A percentile compares a stretch with the other conserved stretches of the same genome.
These are phyloP conservation scores for Magallana gigas DNA, from an alignment of 1,140 invertebrate species.

Conservation along the genomic window DNA sequence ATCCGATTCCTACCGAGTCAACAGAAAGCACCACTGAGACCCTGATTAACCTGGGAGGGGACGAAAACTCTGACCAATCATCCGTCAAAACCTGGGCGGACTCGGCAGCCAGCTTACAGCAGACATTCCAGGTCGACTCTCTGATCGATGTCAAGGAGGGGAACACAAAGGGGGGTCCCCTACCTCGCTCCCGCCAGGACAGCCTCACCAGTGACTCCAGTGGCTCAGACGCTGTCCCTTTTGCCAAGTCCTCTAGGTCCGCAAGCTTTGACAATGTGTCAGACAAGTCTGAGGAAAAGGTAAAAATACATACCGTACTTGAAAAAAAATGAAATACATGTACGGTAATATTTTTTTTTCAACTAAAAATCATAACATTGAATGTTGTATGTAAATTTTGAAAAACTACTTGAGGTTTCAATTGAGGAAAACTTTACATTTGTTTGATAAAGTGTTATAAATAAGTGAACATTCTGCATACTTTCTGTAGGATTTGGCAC, in stretches of 20 bases:
- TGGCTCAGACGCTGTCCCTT: slow-evolving; percentile 62
- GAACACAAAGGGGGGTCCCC: background rate
- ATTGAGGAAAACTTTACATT: too few relatives aligned
- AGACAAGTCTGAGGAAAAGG: slow-evolving; percentile 67
- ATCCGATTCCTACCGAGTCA: slow-evolving; percentile 62
- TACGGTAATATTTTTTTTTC: too few relatives aligned
- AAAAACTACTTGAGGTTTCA: too few relatives aligned
- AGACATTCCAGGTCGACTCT: slow-evolving; percentile 3
- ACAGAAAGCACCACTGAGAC: background rate
- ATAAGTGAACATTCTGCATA: too few relatives aligned
- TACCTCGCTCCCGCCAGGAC: background rate
- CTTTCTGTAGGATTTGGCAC: too few relatives aligned
- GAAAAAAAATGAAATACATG: background rate
- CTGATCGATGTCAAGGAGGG: slow-evolving; percentile 21
- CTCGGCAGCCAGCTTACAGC: slow-evolving; percentile 6
- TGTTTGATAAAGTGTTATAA: too few relatives aligned
- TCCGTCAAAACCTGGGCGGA: background rate
- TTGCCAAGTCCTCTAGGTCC: slow-evolving; percentile 50
- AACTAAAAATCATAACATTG: too few relatives aligned
- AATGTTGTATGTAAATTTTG: too few relatives aligned
- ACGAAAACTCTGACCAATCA: background rate
- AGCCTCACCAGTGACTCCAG: slow-evolving; percentile 60
- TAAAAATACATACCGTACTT: slow-evolving; percentile 4
- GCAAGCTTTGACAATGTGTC: slow-evolving; percentile 64
- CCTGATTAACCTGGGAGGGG: background rate